Conservation (phyloP, 37 sponge, comb jelly and placozoan genomes). For the Oopsacas minuta region DNA sequence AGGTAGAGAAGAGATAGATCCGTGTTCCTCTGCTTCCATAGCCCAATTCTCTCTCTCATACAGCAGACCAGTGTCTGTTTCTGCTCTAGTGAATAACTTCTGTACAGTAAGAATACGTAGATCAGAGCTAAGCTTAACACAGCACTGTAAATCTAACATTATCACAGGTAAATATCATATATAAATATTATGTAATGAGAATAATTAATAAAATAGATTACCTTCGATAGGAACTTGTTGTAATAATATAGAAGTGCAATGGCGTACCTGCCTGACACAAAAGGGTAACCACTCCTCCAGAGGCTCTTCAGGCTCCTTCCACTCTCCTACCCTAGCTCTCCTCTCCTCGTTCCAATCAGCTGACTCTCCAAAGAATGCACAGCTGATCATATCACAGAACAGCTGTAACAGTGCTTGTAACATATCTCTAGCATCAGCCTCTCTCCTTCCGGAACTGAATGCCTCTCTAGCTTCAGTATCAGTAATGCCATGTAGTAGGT, state of each 20-base stretch:
- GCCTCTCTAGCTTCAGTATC: neutral
- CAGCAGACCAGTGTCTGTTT: constrained; percentile 48
- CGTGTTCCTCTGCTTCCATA: constrained; percentile 67
- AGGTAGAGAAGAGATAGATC: constrained; percentile 68
- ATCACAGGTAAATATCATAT: no score
- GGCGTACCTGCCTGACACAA: constrained; percentile 55
- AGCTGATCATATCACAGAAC: constrained; percentile 68
- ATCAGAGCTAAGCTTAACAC: neutral
- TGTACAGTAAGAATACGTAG: neutral
- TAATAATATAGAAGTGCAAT: neutral
- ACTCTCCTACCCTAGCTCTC: constrained; percentile 41
- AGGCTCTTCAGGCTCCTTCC: constrained; percentile 42
- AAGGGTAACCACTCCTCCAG: constrained; percentile 71
- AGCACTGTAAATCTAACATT: neutral
- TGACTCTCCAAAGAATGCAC: constrained; percentile 49
- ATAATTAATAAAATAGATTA: no score
- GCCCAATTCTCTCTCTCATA: constrained; percentile 73
- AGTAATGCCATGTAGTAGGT: constrained; percentile 40
- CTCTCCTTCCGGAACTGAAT: neutral
- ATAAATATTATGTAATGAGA: no score
- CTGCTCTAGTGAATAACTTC: neutral
- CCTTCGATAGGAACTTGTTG: neutral
- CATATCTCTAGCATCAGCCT: constrained; percentile 26
- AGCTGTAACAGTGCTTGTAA: constrained; percentile 44
- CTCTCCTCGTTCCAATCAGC: constrained; percentile 30